These are phyloP conservation scores for Pelusios castaneus DNA, from an alignment of 2,113 vertebrate species.

Conservation along the genomic window DNA sequence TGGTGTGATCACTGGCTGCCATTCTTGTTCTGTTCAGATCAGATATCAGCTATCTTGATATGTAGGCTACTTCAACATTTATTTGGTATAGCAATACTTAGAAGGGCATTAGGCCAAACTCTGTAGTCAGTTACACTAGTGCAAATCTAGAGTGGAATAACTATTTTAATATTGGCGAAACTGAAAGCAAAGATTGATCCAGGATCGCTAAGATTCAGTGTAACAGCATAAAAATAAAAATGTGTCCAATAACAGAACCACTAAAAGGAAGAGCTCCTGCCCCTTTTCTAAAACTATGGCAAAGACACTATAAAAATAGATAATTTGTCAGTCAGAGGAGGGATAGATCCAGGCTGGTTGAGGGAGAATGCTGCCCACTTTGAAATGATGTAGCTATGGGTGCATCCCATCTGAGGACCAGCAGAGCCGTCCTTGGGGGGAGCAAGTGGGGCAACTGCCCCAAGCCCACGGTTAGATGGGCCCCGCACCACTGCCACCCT, in stretches of 20 bases:
- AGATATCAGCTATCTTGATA: background rate
- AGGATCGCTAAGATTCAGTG: background rate
- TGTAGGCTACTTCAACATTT: background rate
- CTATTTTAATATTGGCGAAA: background rate
- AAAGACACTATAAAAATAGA: background rate
- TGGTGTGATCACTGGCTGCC: constrained; percentile 1
- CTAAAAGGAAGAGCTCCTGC: background rate
- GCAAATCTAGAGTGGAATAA: constrained; percentile 13
- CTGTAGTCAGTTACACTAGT: background rate
- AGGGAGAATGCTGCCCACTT: accelerated
- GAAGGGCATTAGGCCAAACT: background rate
- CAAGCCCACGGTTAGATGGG: too few relatives aligned
- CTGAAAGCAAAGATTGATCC: constrained; percentile 13
- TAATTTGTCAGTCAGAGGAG: background rate
- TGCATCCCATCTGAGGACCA: constrained; percentile 11
- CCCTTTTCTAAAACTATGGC: background rate
- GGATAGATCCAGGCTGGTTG: background rate
- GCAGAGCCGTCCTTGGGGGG: too few relatives aligned
- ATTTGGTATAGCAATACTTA: background rate
- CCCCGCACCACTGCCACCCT: too few relatives aligned
- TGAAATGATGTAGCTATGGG: background rate
- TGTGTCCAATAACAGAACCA: background rate
- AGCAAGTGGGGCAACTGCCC: too few relatives aligned
- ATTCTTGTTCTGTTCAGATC: constrained; percentile 8
- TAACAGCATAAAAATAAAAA: background rate